Evolutionary conservation across 2,113 vertebrate species (phyloP), one percentile per base, ranked within the genome.

Genomic region (Hypocryptadius cinnamomeus): DNA sequence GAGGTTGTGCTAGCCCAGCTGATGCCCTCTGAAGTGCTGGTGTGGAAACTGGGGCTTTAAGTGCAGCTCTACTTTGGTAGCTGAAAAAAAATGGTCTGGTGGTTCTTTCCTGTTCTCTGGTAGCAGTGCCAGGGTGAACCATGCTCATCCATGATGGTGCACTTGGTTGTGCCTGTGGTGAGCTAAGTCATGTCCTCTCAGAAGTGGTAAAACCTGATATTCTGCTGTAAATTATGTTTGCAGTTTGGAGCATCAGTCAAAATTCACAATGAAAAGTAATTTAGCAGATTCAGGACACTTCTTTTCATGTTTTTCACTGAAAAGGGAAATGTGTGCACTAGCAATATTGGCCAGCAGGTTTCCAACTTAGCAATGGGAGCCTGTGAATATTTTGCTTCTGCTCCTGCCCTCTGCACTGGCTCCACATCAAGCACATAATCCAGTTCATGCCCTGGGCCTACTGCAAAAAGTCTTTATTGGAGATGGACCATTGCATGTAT

Each of bases 401-500:
- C 30, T 57, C 35, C 13, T 95, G 56, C 44, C 5, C 31, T 86
- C 27, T 51, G 31, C 28, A 1, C 12, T 18, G 44, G 8, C 33
- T 74, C n/a, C 39, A 13, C 4, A 6, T 39, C 15, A 0, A 3
- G 56, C 23, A 4, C 51, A 24, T 30, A 5, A 3, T 31, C 44
- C 23, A 39, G 30, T n/a, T 83, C 50, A 13, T 51, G 25, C 6
- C 53, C 66, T n/a, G 27, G 28, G 18, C 20, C 44, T 42, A 11
- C n/a, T 60, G 39, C 47, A 83, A 31, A 54, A 53, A 45, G 11
- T 37, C 24, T 53, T 20, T 54, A 13, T 31, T 42, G n/a, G 44
- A 81, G 22, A 21, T 23, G 28, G 31, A 59, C 30, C 13, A 6
- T 7, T 73, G 27, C 27, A 74, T 42, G 9, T 15, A 39, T 37